Evolutionary conservation across 2,797 vertebrate species (phyloP).

Genomic region (Crocidura indochinensis): DNA sequence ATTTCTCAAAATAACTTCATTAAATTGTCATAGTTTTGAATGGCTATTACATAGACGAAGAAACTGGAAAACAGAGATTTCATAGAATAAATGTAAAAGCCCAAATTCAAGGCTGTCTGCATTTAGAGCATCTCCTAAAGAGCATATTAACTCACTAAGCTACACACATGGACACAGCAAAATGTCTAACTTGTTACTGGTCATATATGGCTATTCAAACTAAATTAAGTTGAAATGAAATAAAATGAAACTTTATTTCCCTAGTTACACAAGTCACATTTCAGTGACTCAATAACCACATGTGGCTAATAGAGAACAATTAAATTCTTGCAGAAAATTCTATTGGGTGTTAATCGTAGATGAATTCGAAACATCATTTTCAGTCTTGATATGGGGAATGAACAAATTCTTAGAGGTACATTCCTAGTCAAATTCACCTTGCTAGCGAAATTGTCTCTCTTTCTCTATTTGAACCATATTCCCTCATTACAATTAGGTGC

Average conservation of each 20-base stretch:
- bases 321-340: neutral
- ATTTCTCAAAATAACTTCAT: neutral
- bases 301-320: neutral
- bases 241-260: slow-evolving; percentile 24
- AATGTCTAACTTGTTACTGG: neutral
- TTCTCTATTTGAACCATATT: too few species aligned
- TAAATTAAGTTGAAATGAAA: slow-evolving; percentile 20
- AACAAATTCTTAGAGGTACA: neutral
- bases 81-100: neutral
- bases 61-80: slow-evolving; percentile 15
- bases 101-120: accelerated
- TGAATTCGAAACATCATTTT: slow-evolving; percentile 27
- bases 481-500: neutral
- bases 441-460: neutral
- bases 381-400: neutral
- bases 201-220: neutral
- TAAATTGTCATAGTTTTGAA: slow-evolving; percentile 25
- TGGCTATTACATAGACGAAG: neutral
- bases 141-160: neutral
- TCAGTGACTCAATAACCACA: neutral
- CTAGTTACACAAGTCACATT: slow-evolving; percentile 12
- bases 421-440: neutral
- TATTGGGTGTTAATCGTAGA: neutral
- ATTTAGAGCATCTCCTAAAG: neutral
- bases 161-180: neutral